These are phyloP conservation scores for Bufo bufo DNA, from an alignment of 2,113 vertebrate genomes.

Conservation along the genomic window DNA sequence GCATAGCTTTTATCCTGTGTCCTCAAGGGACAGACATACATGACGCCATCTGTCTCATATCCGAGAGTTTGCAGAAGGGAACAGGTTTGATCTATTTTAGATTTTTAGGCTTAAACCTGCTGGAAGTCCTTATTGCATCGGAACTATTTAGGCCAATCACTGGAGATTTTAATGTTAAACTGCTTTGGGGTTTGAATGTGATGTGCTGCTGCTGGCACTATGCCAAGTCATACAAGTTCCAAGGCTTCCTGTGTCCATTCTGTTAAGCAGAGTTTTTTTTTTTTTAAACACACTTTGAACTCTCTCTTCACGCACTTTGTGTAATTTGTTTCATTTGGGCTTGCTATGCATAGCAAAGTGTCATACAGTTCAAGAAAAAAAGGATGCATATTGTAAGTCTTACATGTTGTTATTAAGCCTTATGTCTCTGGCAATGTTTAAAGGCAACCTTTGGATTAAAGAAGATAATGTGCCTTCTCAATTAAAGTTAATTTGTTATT, in stretches of 20 bases:
- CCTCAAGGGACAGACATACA: not conserved
- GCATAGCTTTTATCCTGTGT: conserved; percentile 13
- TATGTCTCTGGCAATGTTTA: not conserved
- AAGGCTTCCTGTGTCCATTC: not conserved
- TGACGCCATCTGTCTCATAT: conserved; percentile 38
- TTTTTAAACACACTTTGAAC: not conserved
- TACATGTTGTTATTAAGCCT: not conserved
- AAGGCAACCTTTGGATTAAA: not conserved
- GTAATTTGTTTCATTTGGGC: not conserved
- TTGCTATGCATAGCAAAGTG: not conserved
- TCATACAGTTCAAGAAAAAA: not conserved
- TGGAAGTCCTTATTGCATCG: conserved; percentile 34
- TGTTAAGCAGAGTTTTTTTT: not conserved
- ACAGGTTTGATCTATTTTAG: conserved; percentile 38
- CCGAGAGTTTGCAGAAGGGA: not conserved
- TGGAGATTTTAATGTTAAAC: conserved; percentile 18
- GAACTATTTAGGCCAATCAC: conserved; percentile 35
- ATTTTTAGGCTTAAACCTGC: conserved; percentile 12
- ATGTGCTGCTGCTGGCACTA: not conserved
- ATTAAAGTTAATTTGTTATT: not conserved
- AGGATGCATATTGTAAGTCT: not conserved
- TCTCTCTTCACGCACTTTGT: not conserved
- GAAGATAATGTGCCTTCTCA: not conserved
- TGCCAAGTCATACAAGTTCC: not conserved
- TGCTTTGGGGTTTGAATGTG: conserved; percentile 16